Percentiles rank a stretch among this genome's conserved stretches.
Conservation (phyloP, 2,113 vertebrate species). For the Theristicus caerulescens region DNA sequence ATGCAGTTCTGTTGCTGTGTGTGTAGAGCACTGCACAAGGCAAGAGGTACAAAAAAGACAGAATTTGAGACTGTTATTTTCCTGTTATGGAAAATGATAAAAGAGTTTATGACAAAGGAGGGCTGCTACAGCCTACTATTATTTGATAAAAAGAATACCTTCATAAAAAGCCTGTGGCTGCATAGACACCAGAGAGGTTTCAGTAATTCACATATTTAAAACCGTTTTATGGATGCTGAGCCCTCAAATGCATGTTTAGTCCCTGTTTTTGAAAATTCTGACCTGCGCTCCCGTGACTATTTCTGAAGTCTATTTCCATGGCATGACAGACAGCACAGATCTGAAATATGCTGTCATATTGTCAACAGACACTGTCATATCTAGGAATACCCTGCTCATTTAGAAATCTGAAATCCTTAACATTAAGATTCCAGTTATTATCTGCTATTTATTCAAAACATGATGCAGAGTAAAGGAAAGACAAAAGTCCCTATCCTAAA, state of each 20-base stretch:
- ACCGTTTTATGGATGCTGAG: neutral
- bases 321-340: neutral
- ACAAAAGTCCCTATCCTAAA: neutral
- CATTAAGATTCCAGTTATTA: neutral
- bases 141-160: neutral
- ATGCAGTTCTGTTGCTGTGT: neutral
- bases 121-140: neutral
- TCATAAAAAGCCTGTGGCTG: neutral
- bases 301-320: neutral
- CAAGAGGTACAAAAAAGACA: neutral
- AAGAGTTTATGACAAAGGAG: neutral
- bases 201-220: neutral
- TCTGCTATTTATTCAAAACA: neutral
- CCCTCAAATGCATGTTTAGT: neutral
- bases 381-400: neutral
- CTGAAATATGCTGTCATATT: neutral
- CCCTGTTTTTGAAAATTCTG: neutral
- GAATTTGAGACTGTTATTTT: neutral
- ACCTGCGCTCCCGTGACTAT: neutral
- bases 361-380: rapidly evolving
- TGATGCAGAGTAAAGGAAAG: neutral
- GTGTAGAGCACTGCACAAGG: neutral
- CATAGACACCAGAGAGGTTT: neutral
- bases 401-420: neutral
- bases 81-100: neutral